Evolutionary conservation across 2,113 vertebrate genomes (phyloP).

Genomic region (Lota lota): DNA sequence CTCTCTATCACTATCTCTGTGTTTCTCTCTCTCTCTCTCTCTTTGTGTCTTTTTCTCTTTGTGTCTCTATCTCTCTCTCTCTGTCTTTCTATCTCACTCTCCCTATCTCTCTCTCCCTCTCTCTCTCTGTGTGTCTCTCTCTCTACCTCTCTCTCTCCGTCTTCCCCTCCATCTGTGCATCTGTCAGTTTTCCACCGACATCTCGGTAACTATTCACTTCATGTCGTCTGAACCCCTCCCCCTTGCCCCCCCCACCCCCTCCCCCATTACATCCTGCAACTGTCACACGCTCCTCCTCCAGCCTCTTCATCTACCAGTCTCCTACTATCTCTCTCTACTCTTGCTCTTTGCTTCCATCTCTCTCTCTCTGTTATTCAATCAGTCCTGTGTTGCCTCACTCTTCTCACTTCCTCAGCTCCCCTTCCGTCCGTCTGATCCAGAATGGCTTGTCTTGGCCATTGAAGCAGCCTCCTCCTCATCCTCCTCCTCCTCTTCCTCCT

Average conservation of each 20-base stretch:
- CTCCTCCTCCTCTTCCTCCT: too few relatives aligned
- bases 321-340: neutral
- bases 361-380: too few relatives aligned
- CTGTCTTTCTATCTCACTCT: too few relatives aligned
- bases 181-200: constrained; percentile 52
- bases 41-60: too few relatives aligned
- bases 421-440: too few relatives aligned
- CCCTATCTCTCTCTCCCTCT: too few relatives aligned
- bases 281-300: constrained; percentile 11
- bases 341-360: neutral
- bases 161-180: constrained; percentile 37
- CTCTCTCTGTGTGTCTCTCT: neutral
- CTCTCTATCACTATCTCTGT: neutral
- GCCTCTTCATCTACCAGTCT: constrained; percentile 44
- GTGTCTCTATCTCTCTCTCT: too few relatives aligned
- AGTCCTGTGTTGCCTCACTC: too few relatives aligned
- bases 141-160: neutral
- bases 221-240: constrained; percentile 36
- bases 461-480: too few relatives aligned
- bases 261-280: constrained; percentile 37
- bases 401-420: too few relatives aligned
- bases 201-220: constrained; percentile 55
- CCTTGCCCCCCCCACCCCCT: constrained; percentile 23
- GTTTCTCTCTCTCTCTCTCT: constrained; percentile 6
- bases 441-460: too few relatives aligned